These are phyloP conservation scores for Oreochromis spilurus DNA, from an alignment of 2,113 vertebrate genomes.

Conservation along the genomic window DNA sequence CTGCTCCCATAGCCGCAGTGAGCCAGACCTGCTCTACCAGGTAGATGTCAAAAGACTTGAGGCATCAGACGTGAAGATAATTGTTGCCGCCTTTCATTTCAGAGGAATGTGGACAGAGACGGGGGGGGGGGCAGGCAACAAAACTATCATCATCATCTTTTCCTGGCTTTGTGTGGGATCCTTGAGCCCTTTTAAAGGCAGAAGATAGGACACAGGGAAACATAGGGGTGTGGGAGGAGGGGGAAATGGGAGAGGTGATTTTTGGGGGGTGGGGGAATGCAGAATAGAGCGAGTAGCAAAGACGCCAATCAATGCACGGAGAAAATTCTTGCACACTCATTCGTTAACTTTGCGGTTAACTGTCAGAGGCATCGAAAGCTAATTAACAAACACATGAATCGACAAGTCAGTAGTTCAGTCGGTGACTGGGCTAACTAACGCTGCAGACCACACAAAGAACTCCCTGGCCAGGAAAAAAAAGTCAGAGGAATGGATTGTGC, in stretches of 20 bases:
- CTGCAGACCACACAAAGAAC: neutral
- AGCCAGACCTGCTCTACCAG: constrained; percentile 51
- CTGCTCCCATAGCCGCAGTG: neutral
- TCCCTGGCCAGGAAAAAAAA: neutral
- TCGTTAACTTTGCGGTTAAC: neutral
- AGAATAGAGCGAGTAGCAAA: neutral
- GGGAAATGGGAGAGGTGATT: neutral
- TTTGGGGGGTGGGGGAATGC: neutral
- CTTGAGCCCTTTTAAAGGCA: constrained; percentile 36
- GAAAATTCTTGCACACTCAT: neutral
- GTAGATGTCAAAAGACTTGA: constrained; percentile 50
- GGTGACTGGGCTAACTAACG: neutral
- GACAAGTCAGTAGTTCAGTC: neutral
- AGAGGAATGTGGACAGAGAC: constrained; percentile 62
- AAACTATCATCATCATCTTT: constrained; percentile 62
- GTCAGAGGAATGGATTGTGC: neutral
- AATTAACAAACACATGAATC: neutral
- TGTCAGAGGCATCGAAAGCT: neutral
- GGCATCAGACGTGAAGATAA: constrained; percentile 47
- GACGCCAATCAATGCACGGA: neutral
- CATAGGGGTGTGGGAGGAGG: neutral
- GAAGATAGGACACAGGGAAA: constrained; percentile 16
- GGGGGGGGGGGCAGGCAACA: constrained; percentile 34
- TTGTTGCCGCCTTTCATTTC: constrained; percentile 59
- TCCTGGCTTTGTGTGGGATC: constrained; percentile 59